Base-by-base conservation (phyloP, 30 jellyfish, hydroid and myxozoan genomes). In the Hydractinia echinata region DNA sequence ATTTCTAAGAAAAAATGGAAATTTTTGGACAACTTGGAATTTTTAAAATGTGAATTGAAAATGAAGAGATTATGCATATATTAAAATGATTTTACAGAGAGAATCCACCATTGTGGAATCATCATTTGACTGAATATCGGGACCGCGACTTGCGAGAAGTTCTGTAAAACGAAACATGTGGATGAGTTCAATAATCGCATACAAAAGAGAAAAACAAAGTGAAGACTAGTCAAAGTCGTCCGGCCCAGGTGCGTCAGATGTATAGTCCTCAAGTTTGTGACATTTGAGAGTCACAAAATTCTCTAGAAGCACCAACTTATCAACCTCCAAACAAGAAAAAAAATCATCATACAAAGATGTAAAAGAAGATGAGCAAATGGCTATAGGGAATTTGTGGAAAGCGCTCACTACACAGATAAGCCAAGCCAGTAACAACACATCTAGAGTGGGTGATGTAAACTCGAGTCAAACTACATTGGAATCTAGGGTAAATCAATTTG, bases 51-150 rank as follows among this genome's bases (percentile, higher is more conserved):
- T 14, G 77, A 67, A 8, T 9, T 67, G 13, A 19, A 19, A 56
- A n/a, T 56, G 13, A 56, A 56, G 68, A 56, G 10, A n/a, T 9
- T 10, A 56, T n/a, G n/a, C 44, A 67, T 8, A 44, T 9, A 19
- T 44, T 67, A 8, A 20, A 9, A 9, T 13, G 19, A 10, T 67
- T 67, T 67, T 67, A 67, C 44, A 67, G 77, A 44, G 77, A 67
- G 10, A 67, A 67, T 67, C 77, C 77, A 8, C 48, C 77, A 67
- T 67, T 67, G 77, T 67, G 77, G 77, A 67, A 67, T 20, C 77
- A 67, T 20, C 48, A 14, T 8, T 67, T 20, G 48, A 67, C 14
- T 10, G 77, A 67, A 8, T 67, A 67, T 19, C 14, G 77, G 10
- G 44, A 67, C 19, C 13, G 77, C 13, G 48, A 14, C 19, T 9